A percentile compares a stretch with the other conserved stretches of the same genome.
These are phyloP conservation scores for Drosophila colorata DNA, from an alignment of 2,888 invertebrate genomes.

Conservation along the genomic window DNA sequence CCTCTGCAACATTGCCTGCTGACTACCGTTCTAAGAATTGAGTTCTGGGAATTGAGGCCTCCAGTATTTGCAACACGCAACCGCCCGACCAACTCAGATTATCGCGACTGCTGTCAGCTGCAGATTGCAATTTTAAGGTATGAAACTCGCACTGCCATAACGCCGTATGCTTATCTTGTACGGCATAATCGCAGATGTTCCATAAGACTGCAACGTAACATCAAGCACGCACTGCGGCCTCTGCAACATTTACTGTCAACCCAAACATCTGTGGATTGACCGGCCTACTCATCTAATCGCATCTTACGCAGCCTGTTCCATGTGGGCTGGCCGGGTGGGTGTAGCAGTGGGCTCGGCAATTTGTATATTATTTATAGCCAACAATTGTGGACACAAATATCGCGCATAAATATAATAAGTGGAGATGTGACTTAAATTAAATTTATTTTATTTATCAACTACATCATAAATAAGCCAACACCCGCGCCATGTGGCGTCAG, in stretches of 20 bases:
- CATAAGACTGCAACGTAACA: too few species aligned
- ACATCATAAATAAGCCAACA: conserved; percentile 69
- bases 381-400: conserved; percentile 44
- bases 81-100: not conserved
- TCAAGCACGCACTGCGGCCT: too few species aligned
- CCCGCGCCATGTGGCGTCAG: conserved; percentile 59
- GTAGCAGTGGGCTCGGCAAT: conserved; percentile 20
- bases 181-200: not conserved
- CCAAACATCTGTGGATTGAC: too few species aligned
- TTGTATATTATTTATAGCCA: conserved; percentile 51
- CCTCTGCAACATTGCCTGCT: not conserved
- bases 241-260: too few species aligned
- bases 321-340: not conserved
- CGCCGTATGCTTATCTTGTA: not conserved
- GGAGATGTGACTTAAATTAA: conserved; percentile 67
- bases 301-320: conserved; percentile 1
- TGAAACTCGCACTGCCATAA: not conserved
- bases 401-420: conserved; percentile 61
- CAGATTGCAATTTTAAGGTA: conserved; percentile 32
- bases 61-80: conserved; percentile 3
- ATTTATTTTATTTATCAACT: conserved; percentile 80
- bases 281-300: too few species aligned
- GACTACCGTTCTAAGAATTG: conserved; percentile 3
- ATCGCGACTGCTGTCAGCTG: conserved; percentile 44
- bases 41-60: too few species aligned